Evolutionary conservation across 1,140 invertebrate genomes (phyloP).

Genomic region (Drosophila oshimai): DNA sequence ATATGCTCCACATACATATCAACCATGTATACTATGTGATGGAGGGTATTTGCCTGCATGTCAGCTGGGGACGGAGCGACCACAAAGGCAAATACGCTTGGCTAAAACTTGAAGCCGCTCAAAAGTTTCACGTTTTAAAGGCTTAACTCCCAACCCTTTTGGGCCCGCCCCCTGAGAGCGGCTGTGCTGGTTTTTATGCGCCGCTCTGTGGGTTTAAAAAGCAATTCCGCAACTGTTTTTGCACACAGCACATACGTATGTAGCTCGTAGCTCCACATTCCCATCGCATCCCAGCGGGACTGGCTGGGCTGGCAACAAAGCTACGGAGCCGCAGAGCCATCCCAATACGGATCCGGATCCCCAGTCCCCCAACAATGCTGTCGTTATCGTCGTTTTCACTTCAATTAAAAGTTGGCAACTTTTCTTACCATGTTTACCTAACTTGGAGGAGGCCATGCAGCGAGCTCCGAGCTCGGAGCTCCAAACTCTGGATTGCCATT

Average conservation of each 20-base stretch:
- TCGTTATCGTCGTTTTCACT: constrained; percentile 82
- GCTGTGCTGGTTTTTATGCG: constrained; percentile 66
- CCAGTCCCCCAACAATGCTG: constrained; percentile 67
- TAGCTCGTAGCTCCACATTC: neutral
- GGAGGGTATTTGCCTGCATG: neutral
- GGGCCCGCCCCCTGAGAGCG: constrained; percentile 52
- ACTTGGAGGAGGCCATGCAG: constrained; percentile 20
- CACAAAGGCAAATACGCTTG: constrained; percentile 70
- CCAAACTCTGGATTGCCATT: constrained; percentile 77
- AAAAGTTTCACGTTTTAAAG: constrained; percentile 79
- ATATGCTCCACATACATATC: constrained; percentile 15
- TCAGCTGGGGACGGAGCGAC: constrained; percentile 39
- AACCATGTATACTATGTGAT: constrained; percentile 3
- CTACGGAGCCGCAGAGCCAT: constrained; percentile 19
- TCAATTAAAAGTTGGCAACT: constrained; percentile 82
- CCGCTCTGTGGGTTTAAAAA: constrained; percentile 75
- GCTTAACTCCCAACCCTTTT: constrained; percentile 54
- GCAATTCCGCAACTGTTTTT: constrained; percentile 80
- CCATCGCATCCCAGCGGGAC: constrained; percentile 45
- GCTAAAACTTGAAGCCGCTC: constrained; percentile 71
- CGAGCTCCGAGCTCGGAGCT: constrained; percentile 24
- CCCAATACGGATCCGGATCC: constrained; percentile 13
- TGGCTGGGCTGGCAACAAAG: constrained; percentile 66
- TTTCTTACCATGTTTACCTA: constrained; percentile 79
- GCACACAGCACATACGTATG: constrained; percentile 9